Evolutionary conservation across 1,140 invertebrate genomes (phyloP), one percentile per base, ranked within the genome.

Genomic region (Atta texana): DNA sequence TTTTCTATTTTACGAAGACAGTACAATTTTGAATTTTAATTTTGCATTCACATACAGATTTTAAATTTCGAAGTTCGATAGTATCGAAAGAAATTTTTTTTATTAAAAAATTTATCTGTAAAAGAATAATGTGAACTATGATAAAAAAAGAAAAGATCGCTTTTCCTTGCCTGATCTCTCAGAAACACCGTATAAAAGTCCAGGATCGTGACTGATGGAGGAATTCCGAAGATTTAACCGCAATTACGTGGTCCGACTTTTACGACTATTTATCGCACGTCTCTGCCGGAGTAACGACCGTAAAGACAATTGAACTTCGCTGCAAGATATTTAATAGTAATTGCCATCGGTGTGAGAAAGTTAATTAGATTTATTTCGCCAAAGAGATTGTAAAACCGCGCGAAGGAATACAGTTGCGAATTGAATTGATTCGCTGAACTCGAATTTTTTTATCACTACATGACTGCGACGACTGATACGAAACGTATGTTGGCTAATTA

Each of bases 251-350:
- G 49, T 44, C 24, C 49, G 39, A 74, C 53, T 82, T 82, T 59
- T 61, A 72, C 55, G 34, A 28, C 18, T 49, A 61, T 72, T 82
- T 74, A 24, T 74, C 49, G 49, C 53, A 10, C 12, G 24, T 59
- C 10, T 2, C 66, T 21, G 31, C 7, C 34, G 21, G 3, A 61
- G 24, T 72, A 82, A 82, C 18, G 39, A 66, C 31, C 72, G 72
- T 77, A 53, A 85, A 77, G 71, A 76, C 72, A 85, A 85, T 77
- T 64, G 82, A 77, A 49, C 39, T 63, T 77, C 2, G 16, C 57
- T 21, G 69, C 10, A 8, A 76, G 14, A 14, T 85, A 59, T 53
- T 77, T 44, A 24, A 53, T 24, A 51, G 1, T 10, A 10, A 24
- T 18, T n/a, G 14, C 64, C 31, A 51, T 59, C 8, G 24, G 18